Conservation (phyloP, 1,140 invertebrate species). For the Brachionus paranguensis region DNA sequence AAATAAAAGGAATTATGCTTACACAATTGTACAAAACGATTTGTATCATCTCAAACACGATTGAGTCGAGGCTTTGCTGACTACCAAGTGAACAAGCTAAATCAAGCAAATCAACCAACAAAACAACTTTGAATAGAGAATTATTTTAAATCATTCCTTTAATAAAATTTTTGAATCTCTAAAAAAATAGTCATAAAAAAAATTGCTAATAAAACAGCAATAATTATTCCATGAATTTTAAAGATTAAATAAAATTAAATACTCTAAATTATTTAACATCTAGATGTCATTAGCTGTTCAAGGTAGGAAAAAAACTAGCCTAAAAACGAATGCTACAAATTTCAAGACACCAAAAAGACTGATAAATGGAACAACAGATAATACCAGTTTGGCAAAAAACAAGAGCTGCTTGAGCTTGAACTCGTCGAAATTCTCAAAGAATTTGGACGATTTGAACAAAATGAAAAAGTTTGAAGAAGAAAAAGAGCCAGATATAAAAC, state of each 20-base stretch:
- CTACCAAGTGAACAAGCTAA: constrained; percentile 13
- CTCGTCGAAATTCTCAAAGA: background rate
- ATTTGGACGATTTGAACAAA: background rate
- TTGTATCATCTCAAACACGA: constrained; percentile 29
- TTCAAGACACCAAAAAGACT: background rate
- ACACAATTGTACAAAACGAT: constrained; percentile 22
- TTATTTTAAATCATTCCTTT: background rate
- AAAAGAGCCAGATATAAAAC: background rate
- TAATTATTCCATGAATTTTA: no score
- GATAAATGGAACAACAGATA: background rate
- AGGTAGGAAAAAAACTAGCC: background rate
- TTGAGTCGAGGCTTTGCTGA: constrained; percentile 28
- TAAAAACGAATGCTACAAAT: background rate
- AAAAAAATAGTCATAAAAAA: background rate
- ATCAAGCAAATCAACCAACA: background rate
- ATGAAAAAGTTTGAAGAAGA: background rate
- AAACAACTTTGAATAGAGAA: background rate
- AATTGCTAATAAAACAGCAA: background rate
- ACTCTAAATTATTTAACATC: no score
- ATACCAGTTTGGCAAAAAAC: background rate
- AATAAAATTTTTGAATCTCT: background rate
- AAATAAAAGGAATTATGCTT: background rate
- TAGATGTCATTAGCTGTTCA: background rate
- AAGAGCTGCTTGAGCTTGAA: background rate
- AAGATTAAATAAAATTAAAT: no score